A percentile compares a stretch with the other conserved stretches of the same genome.
These are phyloP conservation scores for Drosophila sucinea DNA, from an alignment of 1,140 invertebrate genomes.

Conservation along the genomic window DNA sequence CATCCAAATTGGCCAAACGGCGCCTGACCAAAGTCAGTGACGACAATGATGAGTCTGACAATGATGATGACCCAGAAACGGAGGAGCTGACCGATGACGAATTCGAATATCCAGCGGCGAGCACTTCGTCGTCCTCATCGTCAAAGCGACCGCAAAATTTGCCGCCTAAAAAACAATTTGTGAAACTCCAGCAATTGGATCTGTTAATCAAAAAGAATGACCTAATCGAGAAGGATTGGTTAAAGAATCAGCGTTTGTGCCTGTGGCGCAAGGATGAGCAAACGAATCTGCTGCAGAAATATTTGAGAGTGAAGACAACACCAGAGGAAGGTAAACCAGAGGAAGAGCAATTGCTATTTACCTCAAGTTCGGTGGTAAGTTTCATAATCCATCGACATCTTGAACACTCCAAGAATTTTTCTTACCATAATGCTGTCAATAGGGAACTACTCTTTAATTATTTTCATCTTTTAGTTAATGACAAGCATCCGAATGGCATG, in stretches of 20 bases:
- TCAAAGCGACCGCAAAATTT: conserved; percentile 50
- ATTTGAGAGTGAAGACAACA: conserved; percentile 67
- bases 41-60: conserved; percentile 47
- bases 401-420: no score
- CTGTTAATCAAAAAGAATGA: conserved; percentile 71
- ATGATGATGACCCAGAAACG: conserved; percentile 56
- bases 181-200: conserved; percentile 52
- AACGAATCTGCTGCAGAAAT: conserved; percentile 76
- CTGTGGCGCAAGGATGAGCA: conserved; percentile 76
- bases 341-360: conserved; percentile 72
- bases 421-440: no score
- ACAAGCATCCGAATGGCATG: no score
- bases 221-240: conserved; percentile 55
- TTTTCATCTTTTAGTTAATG: no score
- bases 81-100: conserved; percentile 62
- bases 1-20: conserved; percentile 57
- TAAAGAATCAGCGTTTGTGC: conserved; percentile 69
- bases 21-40: conserved; percentile 59
- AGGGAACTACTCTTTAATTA: no score
- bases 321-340: conserved; percentile 27
- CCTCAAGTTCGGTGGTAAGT: conserved; percentile 80
- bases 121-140: conserved; percentile 34
- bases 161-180: conserved; percentile 75
- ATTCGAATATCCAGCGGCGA: conserved; percentile 46
- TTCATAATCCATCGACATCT: no score